Base-by-base conservation (phyloP, 2,888 invertebrate genomes). In the Pegoplata infirma region DNA sequence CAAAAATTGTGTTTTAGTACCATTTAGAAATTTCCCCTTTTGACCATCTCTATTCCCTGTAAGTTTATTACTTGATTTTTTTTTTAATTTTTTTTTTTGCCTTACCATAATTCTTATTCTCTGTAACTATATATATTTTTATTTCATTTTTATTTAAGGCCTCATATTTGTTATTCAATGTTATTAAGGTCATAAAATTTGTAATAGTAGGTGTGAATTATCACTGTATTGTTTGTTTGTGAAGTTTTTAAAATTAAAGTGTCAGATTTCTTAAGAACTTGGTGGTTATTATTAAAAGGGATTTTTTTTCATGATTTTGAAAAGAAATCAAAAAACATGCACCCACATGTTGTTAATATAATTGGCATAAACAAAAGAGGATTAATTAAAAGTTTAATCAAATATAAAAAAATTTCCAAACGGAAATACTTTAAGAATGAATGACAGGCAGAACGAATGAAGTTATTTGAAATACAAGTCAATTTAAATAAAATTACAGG, bases 171-270 rank as follows among this genome's bases (percentile, higher is more conserved):
- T 79, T 71, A 79, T 75, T 75, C 75, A 79, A 79, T 75, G 79
- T 79, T 79, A 79, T 79, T 79, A 75, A 79, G 79, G 74, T 71
- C 75, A 79, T 75, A 79, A 75, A 79, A 59, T 79, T 79, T 72
- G 73, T 78, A 78, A 78, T 78, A 69, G 79, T 79, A 79, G 79
- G 79, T 79, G 79, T 79, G 79, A 79, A 75, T 79, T 79, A 79
- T 79, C 36, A 51, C 71, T 64, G 55, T 72, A 36, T 66, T 77
- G 56, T n/a, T 28, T 61, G 49, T 51, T 3, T 55, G 46, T 44
- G 16, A 8, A 63, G 40, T 46, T 40, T 61, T 66, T 72, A 61
- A 71, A 74, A 71, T 67, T 49, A 67, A 74, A 71, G 74, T 75
- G 79, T 75, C 79, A 67, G 71, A 79, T 79, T 75, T 79, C 67